Percentiles rank a stretch among this genome's conserved stretches.
Evolutionary conservation across 92 coral and sea anemone genomes (phyloP).

Genomic region (Chrysogorgia sp.): DNA sequence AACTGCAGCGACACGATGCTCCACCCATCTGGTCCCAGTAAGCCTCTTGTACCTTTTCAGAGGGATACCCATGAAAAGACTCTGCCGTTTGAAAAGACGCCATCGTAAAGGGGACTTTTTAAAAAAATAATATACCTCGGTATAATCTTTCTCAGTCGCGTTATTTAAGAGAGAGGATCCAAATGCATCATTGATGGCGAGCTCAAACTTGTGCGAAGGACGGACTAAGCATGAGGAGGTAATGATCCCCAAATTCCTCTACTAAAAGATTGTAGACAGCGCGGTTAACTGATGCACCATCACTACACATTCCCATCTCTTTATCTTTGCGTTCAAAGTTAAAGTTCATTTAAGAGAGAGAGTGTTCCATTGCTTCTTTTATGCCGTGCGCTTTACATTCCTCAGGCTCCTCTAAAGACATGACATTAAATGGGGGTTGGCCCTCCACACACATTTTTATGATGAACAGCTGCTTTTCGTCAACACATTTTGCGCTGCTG

Average conservation of each 20-base stretch:
- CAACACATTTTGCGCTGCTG: constrained; percentile 39
- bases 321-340: constrained; percentile 28
- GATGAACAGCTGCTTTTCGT: constrained; percentile 30
- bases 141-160: constrained; percentile 32
- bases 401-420: constrained; percentile 34
- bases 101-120: constrained; percentile 36
- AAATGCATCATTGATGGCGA: constrained; percentile 35
- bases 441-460: constrained; percentile 34
- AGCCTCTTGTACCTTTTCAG: constrained; percentile 39
- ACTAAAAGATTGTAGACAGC: constrained; percentile 25
- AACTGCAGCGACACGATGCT: constrained; percentile 38
- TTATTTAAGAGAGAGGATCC: constrained; percentile 17
- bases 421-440: constrained; percentile 24
- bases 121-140: constrained; percentile 21
- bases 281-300: constrained; percentile 29
- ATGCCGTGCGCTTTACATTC: constrained; percentile 34
- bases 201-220: constrained; percentile 38
- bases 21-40: constrained; percentile 36
- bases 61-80: constrained; percentile 27
- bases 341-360: constrained; percentile 25
- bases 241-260: constrained; percentile 34
- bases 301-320: constrained; percentile 40
- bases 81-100: constrained; percentile 26
- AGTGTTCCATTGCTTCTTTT: constrained; percentile 31
- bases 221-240: constrained; percentile 24